Percentiles rank a stretch among this genome's conserved stretches.
Conservation (phyloP, 2,888 invertebrate species). For the Isotomurus palustris region DNA sequence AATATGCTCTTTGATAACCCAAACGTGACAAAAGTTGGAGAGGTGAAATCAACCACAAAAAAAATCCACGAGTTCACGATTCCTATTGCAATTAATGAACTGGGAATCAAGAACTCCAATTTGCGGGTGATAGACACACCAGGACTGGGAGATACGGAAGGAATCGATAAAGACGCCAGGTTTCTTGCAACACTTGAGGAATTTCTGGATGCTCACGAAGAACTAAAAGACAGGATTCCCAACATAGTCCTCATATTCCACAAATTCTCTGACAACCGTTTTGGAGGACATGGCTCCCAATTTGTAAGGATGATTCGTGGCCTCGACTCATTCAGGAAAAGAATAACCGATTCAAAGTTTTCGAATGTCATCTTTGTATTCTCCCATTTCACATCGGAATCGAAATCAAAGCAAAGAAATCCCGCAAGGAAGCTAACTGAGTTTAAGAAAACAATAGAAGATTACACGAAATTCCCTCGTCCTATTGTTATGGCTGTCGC, state of each 20-base stretch:
- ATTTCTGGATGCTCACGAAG: slow-evolving; percentile 21
- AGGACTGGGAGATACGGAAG: slow-evolving; percentile 12
- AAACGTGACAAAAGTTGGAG: slow-evolving; percentile 21
- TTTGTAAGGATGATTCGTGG: slow-evolving; percentile 32
- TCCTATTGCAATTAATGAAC: slow-evolving; percentile 19
- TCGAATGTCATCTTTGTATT: slow-evolving; percentile 31
- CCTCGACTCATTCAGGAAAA: slow-evolving; percentile 14
- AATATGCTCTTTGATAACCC: slow-evolving; percentile 28
- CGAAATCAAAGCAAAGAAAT: background rate
- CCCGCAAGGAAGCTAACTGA: background rate
- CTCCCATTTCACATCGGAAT: slow-evolving; percentile 22
- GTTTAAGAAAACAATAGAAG: slow-evolving; percentile 18
- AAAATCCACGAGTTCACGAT: slow-evolving; percentile 24
- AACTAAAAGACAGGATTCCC: slow-evolving; percentile 23
- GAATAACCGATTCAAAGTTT: slow-evolving; percentile 26
- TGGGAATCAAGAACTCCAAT: slow-evolving; percentile 25
- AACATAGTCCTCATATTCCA: slow-evolving; percentile 31
- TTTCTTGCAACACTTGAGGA: slow-evolving; percentile 25
- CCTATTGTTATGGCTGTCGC: slow-evolving; percentile 23
- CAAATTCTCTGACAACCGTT: slow-evolving; percentile 30
- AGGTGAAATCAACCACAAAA: slow-evolving; percentile 10
- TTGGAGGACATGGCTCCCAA: slow-evolving; percentile 11
- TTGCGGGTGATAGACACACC: slow-evolving; percentile 24
- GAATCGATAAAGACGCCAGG: slow-evolving; percentile 24
- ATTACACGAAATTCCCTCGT: slow-evolving; percentile 18